A percentile compares a stretch with the other conserved stretches of the same genome.
These are phyloP conservation scores for Protodeltote pygarga DNA, from an alignment of 2,888 invertebrate species.

Conservation along the genomic window DNA sequence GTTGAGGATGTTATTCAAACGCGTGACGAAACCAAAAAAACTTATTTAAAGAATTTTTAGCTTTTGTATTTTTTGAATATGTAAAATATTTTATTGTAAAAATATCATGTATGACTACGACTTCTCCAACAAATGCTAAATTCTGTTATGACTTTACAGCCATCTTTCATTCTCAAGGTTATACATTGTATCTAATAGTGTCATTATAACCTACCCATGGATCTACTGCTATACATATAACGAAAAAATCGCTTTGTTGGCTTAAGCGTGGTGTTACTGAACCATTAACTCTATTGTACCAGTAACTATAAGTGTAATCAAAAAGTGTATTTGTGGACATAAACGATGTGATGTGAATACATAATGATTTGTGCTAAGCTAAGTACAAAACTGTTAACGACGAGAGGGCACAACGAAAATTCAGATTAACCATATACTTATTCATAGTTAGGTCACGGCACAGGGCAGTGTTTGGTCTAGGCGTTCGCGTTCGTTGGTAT, in stretches of 20 bases:
- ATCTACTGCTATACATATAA: constrained; percentile 43
- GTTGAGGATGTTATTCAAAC: constrained; percentile 24
- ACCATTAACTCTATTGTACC: constrained; percentile 11
- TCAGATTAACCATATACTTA: constrained; percentile 58
- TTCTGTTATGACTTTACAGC: constrained; percentile 13
- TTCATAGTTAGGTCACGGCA: constrained; percentile 76
- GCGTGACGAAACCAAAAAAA: constrained; percentile 17
- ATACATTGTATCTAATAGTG: constrained; percentile 50
- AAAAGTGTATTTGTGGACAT: constrained; percentile 7
- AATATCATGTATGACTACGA: no score
- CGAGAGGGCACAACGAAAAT: constrained; percentile 60
- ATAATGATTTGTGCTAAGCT: constrained; percentile 1
- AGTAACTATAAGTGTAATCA: constrained; percentile 4
- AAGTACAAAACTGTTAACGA: constrained; percentile 44
- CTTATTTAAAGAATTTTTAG: background rate
- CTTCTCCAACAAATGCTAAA: no score
- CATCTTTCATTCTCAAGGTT: constrained; percentile 50
- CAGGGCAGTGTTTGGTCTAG: constrained; percentile 81
- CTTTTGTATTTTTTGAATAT: no score
- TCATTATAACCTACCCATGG: constrained; percentile 52
- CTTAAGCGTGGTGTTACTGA: constrained; percentile 16
- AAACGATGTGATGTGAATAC: constrained; percentile 11
- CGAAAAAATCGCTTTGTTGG: constrained; percentile 50
- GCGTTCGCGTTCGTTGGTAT: constrained; percentile 75
- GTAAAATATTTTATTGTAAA: no score